Evolutionary conservation across 2,797 vertebrate genomes (phyloP).

Genomic region (Macrochelys suwanniensis): DNA sequence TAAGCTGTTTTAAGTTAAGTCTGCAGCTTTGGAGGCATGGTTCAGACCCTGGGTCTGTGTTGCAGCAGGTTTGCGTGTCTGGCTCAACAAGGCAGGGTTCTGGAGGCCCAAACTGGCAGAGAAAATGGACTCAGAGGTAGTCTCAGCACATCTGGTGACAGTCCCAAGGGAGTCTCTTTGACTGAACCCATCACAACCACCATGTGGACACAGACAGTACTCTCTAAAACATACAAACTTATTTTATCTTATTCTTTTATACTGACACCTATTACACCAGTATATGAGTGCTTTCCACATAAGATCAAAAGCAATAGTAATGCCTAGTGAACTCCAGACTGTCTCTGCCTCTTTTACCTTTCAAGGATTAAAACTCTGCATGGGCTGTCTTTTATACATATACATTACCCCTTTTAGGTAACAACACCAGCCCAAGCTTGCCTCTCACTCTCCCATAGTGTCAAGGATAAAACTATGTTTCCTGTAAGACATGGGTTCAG

Average conservation of each 20-base stretch:
- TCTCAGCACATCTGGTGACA: too few species aligned
- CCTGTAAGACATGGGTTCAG: not conserved
- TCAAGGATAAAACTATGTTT: not conserved
- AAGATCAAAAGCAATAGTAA: not conserved
- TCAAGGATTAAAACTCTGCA: not conserved
- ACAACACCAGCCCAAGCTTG: not conserved
- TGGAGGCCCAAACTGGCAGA: too few species aligned
- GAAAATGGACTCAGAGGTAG: too few species aligned
- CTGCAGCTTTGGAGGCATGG: too few species aligned
- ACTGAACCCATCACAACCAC: not conserved
- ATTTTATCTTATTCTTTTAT: not conserved
- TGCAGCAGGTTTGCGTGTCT: too few species aligned
- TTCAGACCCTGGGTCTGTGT: too few species aligned
- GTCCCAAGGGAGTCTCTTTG: too few species aligned
- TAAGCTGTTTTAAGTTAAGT: too few species aligned
- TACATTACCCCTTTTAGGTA: not conserved
- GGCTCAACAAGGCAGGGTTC: too few species aligned
- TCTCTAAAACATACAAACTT: not conserved
- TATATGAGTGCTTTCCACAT: not conserved
- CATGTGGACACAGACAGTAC: not conserved
- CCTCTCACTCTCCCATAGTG: not conserved
- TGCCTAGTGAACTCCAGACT: not conserved
- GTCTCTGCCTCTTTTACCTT: not conserved
- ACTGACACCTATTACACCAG: not conserved
- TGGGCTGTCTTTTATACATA: not conserved